phyloP scores from a whole-genome alignment of 2,888 invertebrate genomes.

The Zygothrica quintamaculata region DNA sequence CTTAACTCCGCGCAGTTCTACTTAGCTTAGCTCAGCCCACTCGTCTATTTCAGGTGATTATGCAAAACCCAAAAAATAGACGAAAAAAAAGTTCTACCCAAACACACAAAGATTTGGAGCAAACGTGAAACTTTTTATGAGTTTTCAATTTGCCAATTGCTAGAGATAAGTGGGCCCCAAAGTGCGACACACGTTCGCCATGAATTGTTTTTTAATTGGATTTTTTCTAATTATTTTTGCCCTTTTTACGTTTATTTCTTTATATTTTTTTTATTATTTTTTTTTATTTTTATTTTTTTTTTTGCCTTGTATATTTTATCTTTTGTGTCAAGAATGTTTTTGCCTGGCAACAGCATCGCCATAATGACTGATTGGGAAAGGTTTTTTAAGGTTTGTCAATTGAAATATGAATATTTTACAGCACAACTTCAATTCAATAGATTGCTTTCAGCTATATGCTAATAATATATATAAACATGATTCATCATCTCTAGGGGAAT shows the following conservation, averaged over 20 bases:
- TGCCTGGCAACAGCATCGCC: conserved; percentile 34
- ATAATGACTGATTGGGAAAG: conserved; percentile 34
- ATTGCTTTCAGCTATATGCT: too few relatives aligned
- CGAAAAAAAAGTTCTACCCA: conserved; percentile 17
- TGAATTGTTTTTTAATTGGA: conserved; percentile 31
- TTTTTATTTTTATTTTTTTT: neutral
- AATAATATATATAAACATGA: too few relatives aligned
- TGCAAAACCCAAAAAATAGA: conserved; percentile 43
- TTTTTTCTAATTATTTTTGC: conserved; percentile 22
- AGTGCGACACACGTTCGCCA: conserved; percentile 64
- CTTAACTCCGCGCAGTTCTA: conserved; percentile 10
- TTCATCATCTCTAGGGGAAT: too few relatives aligned
- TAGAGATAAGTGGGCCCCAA: conserved; percentile 22
- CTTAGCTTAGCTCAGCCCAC: neutral
- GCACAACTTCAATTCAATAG: too few relatives aligned
- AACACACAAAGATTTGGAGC: conserved; percentile 65
- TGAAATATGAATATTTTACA: conserved; percentile 46
- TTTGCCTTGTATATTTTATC: too few relatives aligned
- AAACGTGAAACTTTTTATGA: conserved; percentile 76
- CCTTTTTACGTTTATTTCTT: conserved; percentile 1
- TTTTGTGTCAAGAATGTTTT: conserved; percentile 17
- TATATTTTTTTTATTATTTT: neutral
- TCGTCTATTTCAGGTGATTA: conserved; percentile 45
- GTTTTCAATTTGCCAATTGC: conserved; percentile 67
- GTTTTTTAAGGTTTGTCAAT: conserved; percentile 16